phyloP scores from a whole-genome alignment of 2,113 vertebrate species.

The Sus scrofa region DNA sequence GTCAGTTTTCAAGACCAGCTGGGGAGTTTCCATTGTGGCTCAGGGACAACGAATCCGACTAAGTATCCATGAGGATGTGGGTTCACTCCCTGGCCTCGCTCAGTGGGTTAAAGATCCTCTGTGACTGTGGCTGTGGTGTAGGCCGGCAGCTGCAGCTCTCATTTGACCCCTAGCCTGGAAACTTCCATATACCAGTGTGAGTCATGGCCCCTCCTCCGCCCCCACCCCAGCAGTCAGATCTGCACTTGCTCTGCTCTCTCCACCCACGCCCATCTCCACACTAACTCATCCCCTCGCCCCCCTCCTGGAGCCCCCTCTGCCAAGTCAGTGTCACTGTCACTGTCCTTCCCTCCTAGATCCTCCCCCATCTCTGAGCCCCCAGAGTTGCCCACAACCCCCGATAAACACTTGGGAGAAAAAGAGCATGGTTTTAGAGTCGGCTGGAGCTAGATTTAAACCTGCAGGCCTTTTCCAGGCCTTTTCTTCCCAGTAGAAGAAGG shows the following conservation, averaged over 20 bases:
- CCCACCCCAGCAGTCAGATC: neutral
- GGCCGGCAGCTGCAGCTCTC: no score
- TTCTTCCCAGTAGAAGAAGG: neutral
- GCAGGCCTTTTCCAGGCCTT: no score
- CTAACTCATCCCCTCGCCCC: no score
- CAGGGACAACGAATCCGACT: no score
- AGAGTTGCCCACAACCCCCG: neutral
- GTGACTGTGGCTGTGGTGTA: no score
- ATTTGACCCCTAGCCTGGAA: no score
- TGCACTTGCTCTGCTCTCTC: neutral
- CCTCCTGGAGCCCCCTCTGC: neutral
- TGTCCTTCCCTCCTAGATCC: no score
- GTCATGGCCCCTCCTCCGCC: neutral
- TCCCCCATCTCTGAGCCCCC: neutral
- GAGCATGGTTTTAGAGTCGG: neutral
- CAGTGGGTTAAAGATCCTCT: no score
- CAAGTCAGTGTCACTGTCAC: neutral
- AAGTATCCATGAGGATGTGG: no score
- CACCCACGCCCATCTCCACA: rapidly evolving
- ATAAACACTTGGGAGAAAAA: neutral
- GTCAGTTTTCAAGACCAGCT: neutral
- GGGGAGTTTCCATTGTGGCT: neutral
- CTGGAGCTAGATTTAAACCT: neutral
- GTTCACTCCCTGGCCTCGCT: no score
- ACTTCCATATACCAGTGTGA: neutral